phyloP scores from a whole-genome alignment of 2,113 vertebrate species.

The Perca schrenkii region DNA sequence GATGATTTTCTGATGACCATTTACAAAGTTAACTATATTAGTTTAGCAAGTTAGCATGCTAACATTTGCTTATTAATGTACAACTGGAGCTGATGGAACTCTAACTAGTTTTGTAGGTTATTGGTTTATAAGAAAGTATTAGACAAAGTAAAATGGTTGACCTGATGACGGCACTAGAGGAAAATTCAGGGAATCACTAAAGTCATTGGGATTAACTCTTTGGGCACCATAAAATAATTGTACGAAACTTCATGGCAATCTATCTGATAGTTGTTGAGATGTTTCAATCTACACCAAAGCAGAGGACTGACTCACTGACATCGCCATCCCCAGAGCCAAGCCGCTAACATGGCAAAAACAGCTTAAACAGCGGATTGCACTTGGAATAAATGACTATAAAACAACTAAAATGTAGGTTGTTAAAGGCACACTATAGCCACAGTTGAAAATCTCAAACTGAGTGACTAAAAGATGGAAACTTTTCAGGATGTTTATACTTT shows the following conservation, averaged over 20 bases:
- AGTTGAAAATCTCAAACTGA: neutral
- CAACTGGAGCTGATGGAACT: no score
- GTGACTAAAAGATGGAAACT: conserved; percentile 1
- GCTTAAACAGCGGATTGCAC: neutral
- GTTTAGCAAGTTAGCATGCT: neutral
- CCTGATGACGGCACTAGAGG: neutral
- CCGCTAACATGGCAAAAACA: no score
- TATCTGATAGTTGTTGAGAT: no score
- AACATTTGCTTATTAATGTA: neutral
- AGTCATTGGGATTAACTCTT: no score
- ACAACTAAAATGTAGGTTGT: neutral
- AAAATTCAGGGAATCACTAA: neutral
- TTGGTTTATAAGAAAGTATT: neutral
- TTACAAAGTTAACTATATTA: no score
- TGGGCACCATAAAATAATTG: neutral
- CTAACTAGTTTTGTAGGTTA: no score
- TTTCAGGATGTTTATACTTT: neutral
- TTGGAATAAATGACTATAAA: neutral
- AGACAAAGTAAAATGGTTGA: neutral
- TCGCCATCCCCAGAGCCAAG: neutral
- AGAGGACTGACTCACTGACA: neutral
- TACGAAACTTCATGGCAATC: neutral
- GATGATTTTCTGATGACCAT: neutral
- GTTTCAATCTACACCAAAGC: no score
- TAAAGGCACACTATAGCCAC: neutral